A percentile compares a stretch with the other conserved stretches of the same genome.
These are phyloP conservation scores for Epinotia brunnichana DNA, from an alignment of 2,888 invertebrate species.

Conservation along the genomic window DNA sequence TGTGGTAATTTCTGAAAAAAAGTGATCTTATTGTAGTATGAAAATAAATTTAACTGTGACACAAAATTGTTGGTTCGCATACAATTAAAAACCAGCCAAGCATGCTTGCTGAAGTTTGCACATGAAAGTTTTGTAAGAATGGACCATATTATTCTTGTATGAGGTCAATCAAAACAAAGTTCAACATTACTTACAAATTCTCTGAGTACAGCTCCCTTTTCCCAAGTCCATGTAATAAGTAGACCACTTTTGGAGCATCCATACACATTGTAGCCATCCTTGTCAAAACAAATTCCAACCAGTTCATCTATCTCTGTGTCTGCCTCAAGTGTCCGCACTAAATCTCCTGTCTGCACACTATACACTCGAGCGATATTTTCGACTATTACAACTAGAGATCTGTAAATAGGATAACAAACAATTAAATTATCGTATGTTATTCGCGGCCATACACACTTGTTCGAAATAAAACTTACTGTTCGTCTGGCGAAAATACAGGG, in stretches of 20 bases:
- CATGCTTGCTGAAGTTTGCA: no score
- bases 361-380: constrained; percentile 76
- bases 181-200: constrained; percentile 64
- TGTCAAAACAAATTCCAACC: constrained; percentile 69
- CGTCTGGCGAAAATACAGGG: constrained; percentile 78
- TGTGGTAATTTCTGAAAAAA: constrained; percentile 67
- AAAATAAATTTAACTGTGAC: no score
- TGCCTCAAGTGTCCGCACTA: constrained; percentile 71
- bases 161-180: not conserved
- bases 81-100: no score
- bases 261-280: constrained; percentile 74
- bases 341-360: constrained; percentile 75
- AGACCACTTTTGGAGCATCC: constrained; percentile 72
- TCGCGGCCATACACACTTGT: not conserved
- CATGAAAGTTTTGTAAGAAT: no score
- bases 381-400: constrained; percentile 73
- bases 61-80: no score
- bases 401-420: constrained; percentile 53
- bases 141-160: not conserved
- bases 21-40: not conserved
- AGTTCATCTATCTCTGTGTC: constrained; percentile 65
- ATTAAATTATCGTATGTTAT: not conserved
- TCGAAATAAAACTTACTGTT: constrained; percentile 67
- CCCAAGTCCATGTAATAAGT: constrained; percentile 78
- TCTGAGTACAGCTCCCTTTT: constrained; percentile 75